phyloP scores from a whole-genome alignment of 30 jellyfish, hydroid and myxozoan genomes.

The Aurelia aurita region DNA sequence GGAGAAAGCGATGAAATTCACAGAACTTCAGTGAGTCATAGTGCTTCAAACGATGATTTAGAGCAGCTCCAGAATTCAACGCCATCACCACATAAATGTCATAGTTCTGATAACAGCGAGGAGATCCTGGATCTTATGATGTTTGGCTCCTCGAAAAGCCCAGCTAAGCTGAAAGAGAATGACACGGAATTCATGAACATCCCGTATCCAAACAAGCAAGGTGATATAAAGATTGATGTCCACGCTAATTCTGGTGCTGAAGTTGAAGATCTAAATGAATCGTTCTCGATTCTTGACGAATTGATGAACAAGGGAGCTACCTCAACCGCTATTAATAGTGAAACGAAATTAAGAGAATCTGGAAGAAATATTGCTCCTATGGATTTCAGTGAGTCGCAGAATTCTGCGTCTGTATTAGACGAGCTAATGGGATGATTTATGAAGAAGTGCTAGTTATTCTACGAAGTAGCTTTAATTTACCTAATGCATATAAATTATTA shows the following conservation, averaged over 20 bases:
- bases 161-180: background rate
- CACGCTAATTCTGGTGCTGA: background rate
- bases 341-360: background rate
- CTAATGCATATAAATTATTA: too few relatives aligned
- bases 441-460: too few relatives aligned
- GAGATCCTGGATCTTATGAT: constrained; percentile 9
- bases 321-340: background rate
- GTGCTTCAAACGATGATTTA: background rate
- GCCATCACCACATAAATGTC: background rate
- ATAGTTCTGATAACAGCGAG: background rate
- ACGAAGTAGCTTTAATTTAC: too few relatives aligned
- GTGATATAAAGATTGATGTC: background rate
- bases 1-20: background rate
- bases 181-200: background rate
- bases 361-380: background rate
- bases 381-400: constrained; percentile 9
- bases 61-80: background rate
- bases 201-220: background rate
- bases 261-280: background rate
- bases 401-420: constrained; percentile 24
- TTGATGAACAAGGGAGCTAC: constrained; percentile 24
- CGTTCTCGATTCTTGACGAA: constrained; percentile 55
- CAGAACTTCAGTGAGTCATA: background rate
- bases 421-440: constrained; percentile 37
- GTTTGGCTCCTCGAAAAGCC: background rate